These are phyloP conservation scores for Aphodius sticticus DNA, from an alignment of 2,888 invertebrate genomes.

Conservation along the genomic window DNA sequence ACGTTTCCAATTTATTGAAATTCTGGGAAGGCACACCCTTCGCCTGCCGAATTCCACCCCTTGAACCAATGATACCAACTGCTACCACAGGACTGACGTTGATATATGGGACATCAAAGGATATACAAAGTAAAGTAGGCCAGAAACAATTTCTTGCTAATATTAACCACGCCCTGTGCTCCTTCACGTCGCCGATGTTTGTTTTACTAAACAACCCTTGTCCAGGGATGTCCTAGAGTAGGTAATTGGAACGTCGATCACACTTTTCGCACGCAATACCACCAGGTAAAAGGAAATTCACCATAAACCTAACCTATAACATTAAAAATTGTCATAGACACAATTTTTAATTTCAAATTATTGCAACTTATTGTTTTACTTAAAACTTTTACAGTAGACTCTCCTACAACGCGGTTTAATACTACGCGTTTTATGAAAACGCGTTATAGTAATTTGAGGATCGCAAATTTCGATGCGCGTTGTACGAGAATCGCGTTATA, in stretches of 20 bases:
- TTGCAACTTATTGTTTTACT: too few relatives aligned
- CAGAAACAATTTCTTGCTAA: slow-evolving; percentile 40
- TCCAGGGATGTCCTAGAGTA: not conserved
- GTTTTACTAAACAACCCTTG: slow-evolving; percentile 38
- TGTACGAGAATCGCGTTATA: too few relatives aligned
- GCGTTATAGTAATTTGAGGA: too few relatives aligned
- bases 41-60: not conserved
- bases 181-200: slow-evolving; percentile 36
- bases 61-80: not conserved
- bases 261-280: not conserved
- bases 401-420: too few relatives aligned
- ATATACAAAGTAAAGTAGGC: not conserved
- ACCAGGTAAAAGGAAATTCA: not conserved
- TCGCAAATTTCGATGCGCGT: too few relatives aligned
- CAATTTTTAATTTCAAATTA: too few relatives aligned
- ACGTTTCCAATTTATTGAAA: not conserved
- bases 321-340: too few relatives aligned
- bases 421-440: too few relatives aligned
- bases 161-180: slow-evolving; percentile 41
- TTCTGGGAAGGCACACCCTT: not conserved
- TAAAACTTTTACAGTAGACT: too few relatives aligned
- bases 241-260: not conserved
- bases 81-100: not conserved
- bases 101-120: not conserved
- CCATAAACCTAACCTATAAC: too few relatives aligned